Conservation (phyloP, 1,140 invertebrate genomes). For the Yoshiicerus persimilis region DNA sequence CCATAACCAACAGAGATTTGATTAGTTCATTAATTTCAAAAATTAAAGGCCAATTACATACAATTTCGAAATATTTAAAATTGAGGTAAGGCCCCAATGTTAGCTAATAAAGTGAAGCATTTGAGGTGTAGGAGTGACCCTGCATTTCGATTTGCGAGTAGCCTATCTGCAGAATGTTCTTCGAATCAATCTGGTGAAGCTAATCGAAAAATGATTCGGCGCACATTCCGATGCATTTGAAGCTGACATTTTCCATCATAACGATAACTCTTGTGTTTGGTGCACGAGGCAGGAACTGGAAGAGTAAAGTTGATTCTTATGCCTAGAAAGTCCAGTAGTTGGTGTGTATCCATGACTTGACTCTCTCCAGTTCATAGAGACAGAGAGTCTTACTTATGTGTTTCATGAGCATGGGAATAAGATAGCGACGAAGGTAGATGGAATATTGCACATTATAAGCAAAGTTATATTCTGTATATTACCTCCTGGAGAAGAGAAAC, state of each 20-base stretch:
- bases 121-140: no score
- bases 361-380: neutral
- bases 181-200: conserved; percentile 37
- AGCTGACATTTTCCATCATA: conserved; percentile 18
- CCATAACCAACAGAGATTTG: no score
- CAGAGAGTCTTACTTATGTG: neutral
- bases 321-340: neutral
- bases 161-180: no score
- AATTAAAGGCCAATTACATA: no score
- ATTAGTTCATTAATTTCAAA: no score
- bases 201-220: conserved; percentile 44
- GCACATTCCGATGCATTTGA: conserved; percentile 39
- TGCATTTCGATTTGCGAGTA: neutral
- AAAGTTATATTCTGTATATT: conserved; percentile 16
- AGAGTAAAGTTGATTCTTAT: neutral
- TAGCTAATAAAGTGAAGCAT: neutral
- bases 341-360: neutral
- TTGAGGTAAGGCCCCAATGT: no score
- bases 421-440: conserved; percentile 11
- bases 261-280: conserved; percentile 12
- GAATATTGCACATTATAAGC: neutral
- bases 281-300: neutral
- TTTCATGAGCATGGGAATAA: neutral
- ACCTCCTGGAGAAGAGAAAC: neutral
- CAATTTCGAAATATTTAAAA: no score